These are phyloP conservation scores for Delia radicum DNA, from an alignment of 1,140 invertebrate genomes.

Conservation along the genomic window DNA sequence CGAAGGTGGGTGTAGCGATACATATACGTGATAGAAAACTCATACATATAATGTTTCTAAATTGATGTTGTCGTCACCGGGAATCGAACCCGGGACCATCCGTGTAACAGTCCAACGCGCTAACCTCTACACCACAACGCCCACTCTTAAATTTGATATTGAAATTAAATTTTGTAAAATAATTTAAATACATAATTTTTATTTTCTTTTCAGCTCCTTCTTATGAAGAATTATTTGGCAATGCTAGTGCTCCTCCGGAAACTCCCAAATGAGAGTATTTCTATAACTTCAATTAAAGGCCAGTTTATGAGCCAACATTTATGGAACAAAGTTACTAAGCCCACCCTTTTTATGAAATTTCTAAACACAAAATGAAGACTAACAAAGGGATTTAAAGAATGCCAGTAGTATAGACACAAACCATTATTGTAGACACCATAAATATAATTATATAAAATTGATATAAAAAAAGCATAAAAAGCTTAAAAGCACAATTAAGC, in stretches of 20 bases:
- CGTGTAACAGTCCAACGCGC: too few species aligned
- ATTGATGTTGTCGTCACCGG: too few species aligned
- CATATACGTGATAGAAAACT: too few species aligned
- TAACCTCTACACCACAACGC: too few species aligned
- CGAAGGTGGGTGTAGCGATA: too few species aligned
- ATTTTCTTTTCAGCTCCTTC: constrained; percentile 40
- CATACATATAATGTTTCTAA: too few species aligned
- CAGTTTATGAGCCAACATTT: not conserved
- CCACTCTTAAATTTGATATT: too few species aligned
- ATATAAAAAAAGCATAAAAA: not conserved
- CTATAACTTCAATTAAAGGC: not conserved
- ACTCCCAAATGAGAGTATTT: constrained; percentile 36
- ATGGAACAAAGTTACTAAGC: constrained; percentile 30
- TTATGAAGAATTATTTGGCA: constrained; percentile 51
- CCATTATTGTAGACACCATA: not conserved
- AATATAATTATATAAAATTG: not conserved
- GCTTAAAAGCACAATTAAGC: not conserved
- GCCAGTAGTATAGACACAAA: not conserved
- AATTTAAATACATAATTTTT: not conserved
- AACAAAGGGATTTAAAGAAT: not conserved
- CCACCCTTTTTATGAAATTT: constrained; percentile 14
- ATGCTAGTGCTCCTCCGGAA: constrained; percentile 39
- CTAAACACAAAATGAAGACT: not conserved
- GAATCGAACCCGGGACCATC: too few species aligned
- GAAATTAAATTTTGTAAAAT: not conserved